A percentile compares a stretch with the other conserved stretches of the same genome.
Evolutionary conservation across 1,140 invertebrate species (phyloP).

Genomic region (Meloidogyne floridensis): DNA sequence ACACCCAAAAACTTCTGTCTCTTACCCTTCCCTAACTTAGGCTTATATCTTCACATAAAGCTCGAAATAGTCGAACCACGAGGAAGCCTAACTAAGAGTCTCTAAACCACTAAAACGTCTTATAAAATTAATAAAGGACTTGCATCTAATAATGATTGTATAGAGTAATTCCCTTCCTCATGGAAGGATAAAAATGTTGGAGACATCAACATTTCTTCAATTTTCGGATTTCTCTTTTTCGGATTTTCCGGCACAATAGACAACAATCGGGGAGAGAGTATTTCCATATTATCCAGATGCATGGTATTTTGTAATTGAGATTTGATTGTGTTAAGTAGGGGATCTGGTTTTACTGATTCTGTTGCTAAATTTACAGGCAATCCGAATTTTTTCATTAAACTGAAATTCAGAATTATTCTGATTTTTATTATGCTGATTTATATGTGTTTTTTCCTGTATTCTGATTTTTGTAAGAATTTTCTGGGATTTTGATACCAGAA

Average conservation of each 20-base stretch:
- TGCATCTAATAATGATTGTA: constrained; percentile 32
- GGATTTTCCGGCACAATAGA: constrained; percentile 28
- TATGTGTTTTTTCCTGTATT: too few species aligned
- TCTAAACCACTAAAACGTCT: too few species aligned
- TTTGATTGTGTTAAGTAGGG: neutral
- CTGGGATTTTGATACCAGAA: too few species aligned
- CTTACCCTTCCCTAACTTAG: too few species aligned
- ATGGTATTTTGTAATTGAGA: constrained; percentile 8
- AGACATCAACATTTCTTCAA: constrained; percentile 29
- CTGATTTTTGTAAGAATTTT: too few species aligned
- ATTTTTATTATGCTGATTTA: too few species aligned
- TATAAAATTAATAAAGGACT: too few species aligned
- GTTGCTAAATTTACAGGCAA: neutral
- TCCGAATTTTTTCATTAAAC: neutral
- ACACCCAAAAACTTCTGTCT: too few species aligned
- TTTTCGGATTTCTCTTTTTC: neutral
- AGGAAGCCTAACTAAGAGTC: too few species aligned
- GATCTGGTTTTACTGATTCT: neutral
- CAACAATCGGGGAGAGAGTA: constrained; percentile 38
- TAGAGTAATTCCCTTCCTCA: constrained; percentile 35
- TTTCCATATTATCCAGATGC: neutral
- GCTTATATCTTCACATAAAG: too few species aligned
- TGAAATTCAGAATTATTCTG: neutral
- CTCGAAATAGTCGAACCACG: too few species aligned
- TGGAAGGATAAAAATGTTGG: constrained; percentile 44